These are phyloP conservation scores for Tolypeutes matacus DNA, from an alignment of 2,797 vertebrate genomes.

Conservation along the genomic window DNA sequence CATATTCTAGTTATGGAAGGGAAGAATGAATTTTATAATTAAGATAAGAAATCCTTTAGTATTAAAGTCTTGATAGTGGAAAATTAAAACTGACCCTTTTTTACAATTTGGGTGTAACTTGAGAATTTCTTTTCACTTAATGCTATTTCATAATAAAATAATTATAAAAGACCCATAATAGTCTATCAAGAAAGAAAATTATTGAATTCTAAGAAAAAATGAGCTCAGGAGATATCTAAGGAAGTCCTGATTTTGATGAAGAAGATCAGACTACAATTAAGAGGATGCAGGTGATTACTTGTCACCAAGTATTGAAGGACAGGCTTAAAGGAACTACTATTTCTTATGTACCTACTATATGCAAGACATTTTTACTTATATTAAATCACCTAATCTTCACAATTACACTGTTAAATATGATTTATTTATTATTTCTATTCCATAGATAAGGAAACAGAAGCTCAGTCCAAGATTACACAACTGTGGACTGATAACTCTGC, in stretches of 20 bases:
- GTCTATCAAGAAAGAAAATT: conserved; percentile 70
- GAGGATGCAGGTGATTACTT: not conserved
- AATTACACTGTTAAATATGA: not conserved
- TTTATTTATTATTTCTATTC: conserved; percentile 1
- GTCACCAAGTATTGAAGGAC: not conserved
- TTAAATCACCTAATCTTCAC: not conserved
- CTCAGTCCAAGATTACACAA: not conserved
- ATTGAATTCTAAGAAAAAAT: conserved; percentile 66
- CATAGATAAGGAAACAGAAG: not conserved
- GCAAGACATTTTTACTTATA: not conserved
- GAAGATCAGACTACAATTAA: not conserved
- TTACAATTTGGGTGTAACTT: conserved; percentile 72
- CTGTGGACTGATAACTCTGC: not conserved
- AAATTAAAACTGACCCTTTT: conserved; percentile 84
- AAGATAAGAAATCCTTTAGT: conserved; percentile 82
- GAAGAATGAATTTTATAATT: conserved; percentile 84
- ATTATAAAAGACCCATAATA: conserved; percentile 79
- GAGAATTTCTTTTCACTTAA: conserved; percentile 75
- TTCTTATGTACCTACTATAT: not conserved
- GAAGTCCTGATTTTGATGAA: not conserved
- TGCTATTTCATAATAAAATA: conserved; percentile 82
- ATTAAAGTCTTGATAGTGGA: conserved; percentile 74
- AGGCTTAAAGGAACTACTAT: not conserved
- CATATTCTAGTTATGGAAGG: conserved; percentile 83
- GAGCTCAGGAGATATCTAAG: conserved; percentile 55